Conservation (phyloP, 2,797 vertebrate species). For the Benthosema pterotum region DNA sequence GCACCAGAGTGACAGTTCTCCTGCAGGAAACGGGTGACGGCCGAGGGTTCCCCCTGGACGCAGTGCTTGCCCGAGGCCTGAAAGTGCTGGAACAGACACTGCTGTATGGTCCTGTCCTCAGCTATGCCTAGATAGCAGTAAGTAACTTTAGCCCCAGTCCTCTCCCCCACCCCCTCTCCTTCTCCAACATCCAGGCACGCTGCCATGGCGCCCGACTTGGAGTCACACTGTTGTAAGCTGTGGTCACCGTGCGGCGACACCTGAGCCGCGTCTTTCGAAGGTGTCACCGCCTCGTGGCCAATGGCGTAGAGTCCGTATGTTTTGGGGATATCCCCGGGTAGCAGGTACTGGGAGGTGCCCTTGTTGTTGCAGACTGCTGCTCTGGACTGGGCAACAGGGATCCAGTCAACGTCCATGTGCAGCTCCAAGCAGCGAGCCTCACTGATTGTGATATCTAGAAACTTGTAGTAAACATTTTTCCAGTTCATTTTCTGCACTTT, state of each 20-base stretch:
- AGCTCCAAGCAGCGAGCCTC: slow-evolving; percentile 95
- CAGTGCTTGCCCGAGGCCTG: slow-evolving; percentile 92
- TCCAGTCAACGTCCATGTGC: slow-evolving; percentile 98
- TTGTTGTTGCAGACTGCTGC: slow-evolving; percentile 85
- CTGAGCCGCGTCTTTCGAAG: slow-evolving; percentile 11
- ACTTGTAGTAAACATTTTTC: slow-evolving; percentile 98
- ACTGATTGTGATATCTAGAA: slow-evolving; percentile 97
- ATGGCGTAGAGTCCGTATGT: slow-evolving; percentile 93
- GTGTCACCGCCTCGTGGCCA: slow-evolving; percentile 82
- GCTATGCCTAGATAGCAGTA: slow-evolving; percentile 97
- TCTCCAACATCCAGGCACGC: slow-evolving; percentile 38
- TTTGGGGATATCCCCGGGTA: slow-evolving; percentile 95
- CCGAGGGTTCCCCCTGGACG: slow-evolving; percentile 83
- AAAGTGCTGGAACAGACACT: slow-evolving; percentile 95
- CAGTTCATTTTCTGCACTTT: slow-evolving; percentile 99
- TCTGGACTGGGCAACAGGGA: slow-evolving; percentile 89
- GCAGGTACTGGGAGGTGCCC: slow-evolving; percentile 89
- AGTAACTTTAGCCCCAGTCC: slow-evolving; percentile 80
- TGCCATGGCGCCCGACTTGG: slow-evolving; percentile 44
- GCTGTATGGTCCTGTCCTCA: slow-evolving; percentile 95
- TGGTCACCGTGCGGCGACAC: slow-evolving; percentile 21
- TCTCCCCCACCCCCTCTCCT: slow-evolving; percentile 39
- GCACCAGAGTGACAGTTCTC: slow-evolving; percentile 84
- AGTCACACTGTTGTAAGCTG: slow-evolving; percentile 46
- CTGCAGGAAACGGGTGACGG: slow-evolving; percentile 92